phyloP scores from a whole-genome alignment of 2,888 invertebrate genomes.

The Metopia argyrocephala region DNA sequence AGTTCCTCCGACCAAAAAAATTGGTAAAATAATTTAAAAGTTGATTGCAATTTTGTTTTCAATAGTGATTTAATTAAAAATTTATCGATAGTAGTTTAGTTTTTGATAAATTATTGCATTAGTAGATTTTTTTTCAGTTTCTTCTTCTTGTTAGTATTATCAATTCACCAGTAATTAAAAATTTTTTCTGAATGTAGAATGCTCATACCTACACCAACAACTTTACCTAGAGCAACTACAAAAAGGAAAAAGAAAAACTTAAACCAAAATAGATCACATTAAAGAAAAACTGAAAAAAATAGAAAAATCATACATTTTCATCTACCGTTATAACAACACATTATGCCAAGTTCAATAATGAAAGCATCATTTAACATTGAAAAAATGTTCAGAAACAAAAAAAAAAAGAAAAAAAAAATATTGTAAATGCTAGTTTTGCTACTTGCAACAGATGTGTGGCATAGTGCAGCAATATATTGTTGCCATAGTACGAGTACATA shows the following conservation, averaged over 20 bases:
- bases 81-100: no score
- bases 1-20: no score
- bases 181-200: no score
- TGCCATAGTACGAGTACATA: neutral
- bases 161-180: no score
- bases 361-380: conserved; percentile 63
- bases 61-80: no score
- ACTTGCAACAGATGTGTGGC: conserved; percentile 22
- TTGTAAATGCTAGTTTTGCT: neutral
- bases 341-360: conserved; percentile 64
- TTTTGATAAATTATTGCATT: no score
- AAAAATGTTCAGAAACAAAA: conserved; percentile 25
- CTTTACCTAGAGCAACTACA: no score
- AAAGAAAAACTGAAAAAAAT: no score
- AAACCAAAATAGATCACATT: conserved; percentile 48
- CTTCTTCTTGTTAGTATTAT: no score
- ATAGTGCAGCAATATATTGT: conserved; percentile 21
- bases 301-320: conserved; percentile 46
- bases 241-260: neutral
- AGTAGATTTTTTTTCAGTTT: no score
- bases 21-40: no score
- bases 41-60: no score
- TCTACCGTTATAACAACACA: conserved; percentile 58
- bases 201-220: neutral
- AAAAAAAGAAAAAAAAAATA: conserved; percentile 19